Evolutionary conservation across 2,113 vertebrate species (phyloP).

Genomic region (Sylvia atricapilla): DNA sequence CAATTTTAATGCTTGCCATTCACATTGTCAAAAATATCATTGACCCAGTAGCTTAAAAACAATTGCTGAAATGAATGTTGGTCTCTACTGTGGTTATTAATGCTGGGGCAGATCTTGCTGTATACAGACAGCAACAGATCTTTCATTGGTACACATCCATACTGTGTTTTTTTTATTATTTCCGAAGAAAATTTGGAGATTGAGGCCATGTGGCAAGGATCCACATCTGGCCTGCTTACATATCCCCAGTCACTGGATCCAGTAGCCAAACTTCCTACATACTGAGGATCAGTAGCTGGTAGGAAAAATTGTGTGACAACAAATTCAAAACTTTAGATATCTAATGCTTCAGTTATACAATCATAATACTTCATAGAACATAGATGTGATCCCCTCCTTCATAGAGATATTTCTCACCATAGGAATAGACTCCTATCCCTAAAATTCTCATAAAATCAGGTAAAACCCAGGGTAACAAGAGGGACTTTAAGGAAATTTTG

Average conservation of each 20-base stretch:
- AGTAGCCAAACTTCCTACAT: background rate
- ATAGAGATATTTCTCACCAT: background rate
- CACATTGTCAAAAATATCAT: constrained; percentile 38
- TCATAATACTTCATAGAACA: background rate
- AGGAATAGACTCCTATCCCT: background rate
- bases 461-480: background rate
- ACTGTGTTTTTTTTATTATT: background rate
- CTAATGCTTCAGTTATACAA: background rate
- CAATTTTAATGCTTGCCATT: constrained; percentile 36
- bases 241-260: background rate
- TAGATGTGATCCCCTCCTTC: background rate
- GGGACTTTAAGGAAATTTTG: background rate
- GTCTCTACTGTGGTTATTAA: background rate
- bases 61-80: constrained; percentile 10
- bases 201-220: background rate
- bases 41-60: constrained; percentile 46
- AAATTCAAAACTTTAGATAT: background rate
- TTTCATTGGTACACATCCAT: background rate
- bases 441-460: background rate
- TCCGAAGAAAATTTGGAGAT: background rate
- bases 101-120: background rate
- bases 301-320: background rate
- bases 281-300: background rate
- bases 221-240: background rate
- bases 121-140: background rate